Evolutionary conservation across 2,797 vertebrate species (phyloP), one percentile per base, ranked within the genome.

Genomic region (Lutjanus campechanus): DNA sequence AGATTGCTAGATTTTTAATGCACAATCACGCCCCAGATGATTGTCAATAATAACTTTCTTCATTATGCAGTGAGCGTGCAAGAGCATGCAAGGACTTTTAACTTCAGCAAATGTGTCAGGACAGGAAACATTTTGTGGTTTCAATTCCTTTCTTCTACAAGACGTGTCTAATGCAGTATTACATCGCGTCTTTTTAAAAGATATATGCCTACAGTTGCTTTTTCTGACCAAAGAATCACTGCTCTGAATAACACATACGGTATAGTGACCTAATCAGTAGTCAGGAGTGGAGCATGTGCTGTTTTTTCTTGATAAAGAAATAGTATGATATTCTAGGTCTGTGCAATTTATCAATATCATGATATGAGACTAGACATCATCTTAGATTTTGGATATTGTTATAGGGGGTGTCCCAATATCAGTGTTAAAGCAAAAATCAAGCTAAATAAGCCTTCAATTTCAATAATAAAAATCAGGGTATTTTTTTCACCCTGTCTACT

Each of bases 131-230:
- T 41, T 19, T 2, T 19, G 65, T 66, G 60, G 86, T 91, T 90
- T 90, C 73, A 82, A 81, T 88, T 89, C 87, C 77, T 67, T 53
- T 85, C 74, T 68, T 53, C 50, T 8, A 55, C 41, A 29, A 76
- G 46, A 72, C 54, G 36, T 12, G 5, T 40, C 60, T 51, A 17
- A 58, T 61, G 40, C 51, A 41, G 12, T 2, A 8, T 46, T 59
- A 69, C n/a, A 54, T 58, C 60, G 41, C 40, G 53, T 15, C 1
- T 7, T 56, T 70, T 56, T 44, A 49, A 15, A 15, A 22, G 59
- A 36, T 15, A 19, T 7, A 16, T 15, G 20, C 22, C 53, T 69
- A 50, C 29, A 29, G 63, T 16, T 49, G 11, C 25, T 71, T 47
- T 62, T 74, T 60, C 19, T 66, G 36, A 73, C 50, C 3, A 40